phyloP scores from a whole-genome alignment of 2,113 vertebrate genomes.

The Cynopterus brachyotis region DNA sequence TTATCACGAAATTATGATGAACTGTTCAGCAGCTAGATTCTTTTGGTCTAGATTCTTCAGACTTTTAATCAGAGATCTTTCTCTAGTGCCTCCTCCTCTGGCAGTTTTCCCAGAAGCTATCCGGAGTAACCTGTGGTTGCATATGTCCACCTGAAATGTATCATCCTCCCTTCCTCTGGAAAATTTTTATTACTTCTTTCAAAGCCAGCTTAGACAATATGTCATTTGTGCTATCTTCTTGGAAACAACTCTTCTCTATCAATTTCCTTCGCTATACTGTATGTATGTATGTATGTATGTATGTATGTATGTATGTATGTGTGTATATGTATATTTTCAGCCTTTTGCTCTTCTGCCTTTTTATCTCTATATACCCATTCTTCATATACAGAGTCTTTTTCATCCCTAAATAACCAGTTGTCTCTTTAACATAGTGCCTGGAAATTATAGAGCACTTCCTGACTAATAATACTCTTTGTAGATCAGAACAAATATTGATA shows the following conservation, averaged over 20 bases:
- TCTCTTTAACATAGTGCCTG: background rate
- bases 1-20: background rate
- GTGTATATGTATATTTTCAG: too few relatives aligned
- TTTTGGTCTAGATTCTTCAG: background rate
- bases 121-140: background rate
- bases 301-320: too few relatives aligned
- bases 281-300: too few relatives aligned
- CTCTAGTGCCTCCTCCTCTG: background rate
- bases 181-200: background rate
- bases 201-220: background rate
- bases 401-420: background rate
- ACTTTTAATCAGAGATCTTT: background rate
- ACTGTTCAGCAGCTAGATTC: background rate
- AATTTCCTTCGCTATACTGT: background rate
- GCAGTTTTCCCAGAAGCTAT: background rate
- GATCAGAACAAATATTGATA: constrained; percentile 26
- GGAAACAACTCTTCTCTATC: background rate
- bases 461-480: background rate
- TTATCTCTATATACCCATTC: background rate
- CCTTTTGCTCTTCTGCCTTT: background rate
- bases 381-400: background rate
- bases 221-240: background rate
- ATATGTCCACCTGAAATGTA: background rate
- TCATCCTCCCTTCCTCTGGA: background rate
- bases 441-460: background rate